Base-by-base conservation (phyloP, 1,140 invertebrate species). In the Penaeus indicus region DNA sequence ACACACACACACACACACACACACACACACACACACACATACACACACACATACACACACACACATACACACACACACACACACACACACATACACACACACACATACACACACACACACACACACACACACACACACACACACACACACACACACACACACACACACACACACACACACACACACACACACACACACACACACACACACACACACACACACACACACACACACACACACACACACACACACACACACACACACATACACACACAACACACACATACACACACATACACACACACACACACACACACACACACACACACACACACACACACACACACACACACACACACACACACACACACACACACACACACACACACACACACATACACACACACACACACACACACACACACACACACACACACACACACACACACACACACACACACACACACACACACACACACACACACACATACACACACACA, bases 241-340 rank as follows among this genome's bases (percentile, higher is more conserved):
- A 64, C 63, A 64, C 63, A 64, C 63, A 64, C 63, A 64, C 63
- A 64, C 63, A 64, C 63, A 64, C 63, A 64, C 63, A 64, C 63
- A 64, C 63, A n/a, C n/a, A n/a, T n/a, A n/a, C n/a, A n/a, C n/a
- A n/a, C n/a, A n/a, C n/a, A n/a, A n/a, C n/a, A n/a, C n/a, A n/a
- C 63, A 64, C 63, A 64, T n/a, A 64, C 63, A 64, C 63, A 64
- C 63, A 64, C 63, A 64, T n/a, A 64, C 63, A 64, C 63, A 64
- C 63, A 64, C 63, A 64, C 63, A 64, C 63, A 64, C 63, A 64
- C 63, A 64, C 63, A 64, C 63, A 64, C 63, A 64, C 63, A 64
- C 63, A 64, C 63, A 64, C 63, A 64, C 63, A 64, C 63, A 64
- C 63, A 64, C 63, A 64, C 63, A 64, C 63, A 64, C 63, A 64